Evolutionary conservation across 1,140 invertebrate species (phyloP).

Genomic region (Drosophila biarmipes): DNA sequence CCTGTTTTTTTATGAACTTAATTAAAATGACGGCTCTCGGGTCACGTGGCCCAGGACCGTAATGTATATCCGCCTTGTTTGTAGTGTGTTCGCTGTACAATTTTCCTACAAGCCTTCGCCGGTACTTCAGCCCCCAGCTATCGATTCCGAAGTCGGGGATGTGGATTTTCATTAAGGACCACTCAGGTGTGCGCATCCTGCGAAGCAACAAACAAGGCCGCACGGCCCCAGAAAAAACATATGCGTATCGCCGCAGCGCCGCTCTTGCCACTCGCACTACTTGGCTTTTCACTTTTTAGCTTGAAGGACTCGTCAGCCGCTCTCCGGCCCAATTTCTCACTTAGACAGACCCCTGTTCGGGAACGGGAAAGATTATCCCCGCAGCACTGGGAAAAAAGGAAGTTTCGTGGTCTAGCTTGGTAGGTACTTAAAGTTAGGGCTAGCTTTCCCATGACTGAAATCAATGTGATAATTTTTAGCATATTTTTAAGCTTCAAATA

Average conservation of each 20-base stretch:
- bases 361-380: conserved; percentile 25
- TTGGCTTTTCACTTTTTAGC: conserved; percentile 84
- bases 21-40: conserved; percentile 78
- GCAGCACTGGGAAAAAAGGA: conserved; percentile 1
- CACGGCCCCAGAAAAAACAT: conserved; percentile 72
- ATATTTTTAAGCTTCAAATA: no score
- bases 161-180: conserved; percentile 67
- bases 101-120: conserved; percentile 41
- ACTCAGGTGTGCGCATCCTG: conserved; percentile 73
- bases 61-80: conserved; percentile 81
- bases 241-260: conserved; percentile 75
- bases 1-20: conserved; percentile 83
- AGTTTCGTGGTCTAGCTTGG: neutral
- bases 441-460: no score
- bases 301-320: conserved; percentile 72
- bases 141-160: conserved; percentile 30
- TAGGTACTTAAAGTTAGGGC: no score
- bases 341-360: conserved; percentile 44
- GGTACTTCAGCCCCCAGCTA: conserved; percentile 38
- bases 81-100: conserved; percentile 43
- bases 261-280: conserved; percentile 81
- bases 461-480: no score
- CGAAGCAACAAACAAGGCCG: conserved; percentile 67
- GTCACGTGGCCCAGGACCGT: conserved; percentile 75
- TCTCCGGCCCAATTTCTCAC: conserved; percentile 60